phyloP scores from a whole-genome alignment of 2,888 invertebrate genomes.

The Melanchra persicariae region DNA sequence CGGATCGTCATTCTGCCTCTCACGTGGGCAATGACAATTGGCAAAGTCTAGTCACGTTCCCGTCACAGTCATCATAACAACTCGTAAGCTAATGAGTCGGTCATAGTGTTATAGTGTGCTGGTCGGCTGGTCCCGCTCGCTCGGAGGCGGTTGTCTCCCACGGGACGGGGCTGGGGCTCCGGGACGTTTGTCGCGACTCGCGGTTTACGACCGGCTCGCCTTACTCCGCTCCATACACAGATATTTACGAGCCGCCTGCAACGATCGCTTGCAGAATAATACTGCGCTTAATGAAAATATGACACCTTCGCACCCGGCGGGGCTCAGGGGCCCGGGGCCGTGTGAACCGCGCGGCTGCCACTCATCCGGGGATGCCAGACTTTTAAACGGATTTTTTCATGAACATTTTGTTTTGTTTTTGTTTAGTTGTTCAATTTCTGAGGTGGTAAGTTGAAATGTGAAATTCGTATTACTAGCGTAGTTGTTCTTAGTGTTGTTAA shows the following conservation, averaged over 20 bases:
- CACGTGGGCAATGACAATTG: no score
- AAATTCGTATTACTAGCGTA: background rate
- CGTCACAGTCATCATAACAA: background rate
- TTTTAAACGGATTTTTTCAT: conserved; percentile 16
- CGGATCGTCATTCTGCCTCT: background rate
- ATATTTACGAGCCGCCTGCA: conserved; percentile 55
- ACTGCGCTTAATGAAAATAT: conserved; percentile 65
- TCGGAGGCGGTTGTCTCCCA: conserved; percentile 20
- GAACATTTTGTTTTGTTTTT: background rate
- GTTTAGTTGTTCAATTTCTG: background rate
- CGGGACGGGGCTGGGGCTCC: background rate
- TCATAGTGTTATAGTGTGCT: background rate
- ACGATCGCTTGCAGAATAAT: conserved; percentile 54
- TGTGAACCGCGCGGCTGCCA: conserved; percentile 57
- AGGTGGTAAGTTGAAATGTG: background rate
- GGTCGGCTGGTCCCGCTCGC: background rate
- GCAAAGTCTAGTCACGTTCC: background rate
- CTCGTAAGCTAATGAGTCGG: background rate
- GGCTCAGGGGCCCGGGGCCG: conserved; percentile 24
- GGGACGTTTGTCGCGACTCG: conserved; percentile 1
- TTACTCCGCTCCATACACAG: conserved; percentile 15
- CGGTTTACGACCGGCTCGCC: conserved; percentile 44
- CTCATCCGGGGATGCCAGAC: conserved; percentile 38
- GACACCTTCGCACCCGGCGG: conserved; percentile 45
- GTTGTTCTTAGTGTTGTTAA: background rate